Evolutionary conservation across 53 echinoderm and acorn worm genomes (phyloP).

Genomic region (Patiria pectinifera): DNA sequence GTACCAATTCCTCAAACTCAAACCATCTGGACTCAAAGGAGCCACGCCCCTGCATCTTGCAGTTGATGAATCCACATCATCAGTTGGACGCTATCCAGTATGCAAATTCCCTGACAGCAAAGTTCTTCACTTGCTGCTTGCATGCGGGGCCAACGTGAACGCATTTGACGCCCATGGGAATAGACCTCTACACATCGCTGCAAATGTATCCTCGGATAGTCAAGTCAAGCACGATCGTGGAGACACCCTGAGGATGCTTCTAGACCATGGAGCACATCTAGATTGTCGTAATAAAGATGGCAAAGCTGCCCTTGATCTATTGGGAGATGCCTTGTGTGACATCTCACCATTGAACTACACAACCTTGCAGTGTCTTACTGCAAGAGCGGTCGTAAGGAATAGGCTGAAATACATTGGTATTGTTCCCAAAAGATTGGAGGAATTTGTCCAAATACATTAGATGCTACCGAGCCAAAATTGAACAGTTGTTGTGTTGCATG

Average conservation of each 20-base stretch:
- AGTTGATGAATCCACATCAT: slow-evolving; percentile 85
- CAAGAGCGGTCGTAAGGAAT: slow-evolving; percentile 76
- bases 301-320: slow-evolving; percentile 78
- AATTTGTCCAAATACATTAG: slow-evolving; percentile 85
- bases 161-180: slow-evolving; percentile 75
- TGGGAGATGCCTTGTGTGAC: slow-evolving; percentile 75
- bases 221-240: slow-evolving; percentile 60
- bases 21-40: slow-evolving; percentile 74
- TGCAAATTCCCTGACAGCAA: slow-evolving; percentile 87
- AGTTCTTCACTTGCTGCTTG: slow-evolving; percentile 82
- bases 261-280: slow-evolving; percentile 87
- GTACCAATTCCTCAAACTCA: slow-evolving; percentile 81
- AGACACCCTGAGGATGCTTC: slow-evolving; percentile 75
- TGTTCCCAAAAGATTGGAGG: slow-evolving; percentile 88
- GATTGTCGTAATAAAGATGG: slow-evolving; percentile 80
- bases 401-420: slow-evolving; percentile 77
- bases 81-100: slow-evolving; percentile 97
- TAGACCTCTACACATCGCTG: slow-evolving; percentile 84
- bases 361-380: slow-evolving; percentile 86
- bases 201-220: slow-evolving; percentile 54
- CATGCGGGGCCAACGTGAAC: slow-evolving; percentile 86
- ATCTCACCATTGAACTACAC: slow-evolving; percentile 88
- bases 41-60: slow-evolving; percentile 85
- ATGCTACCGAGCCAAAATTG: not conserved
- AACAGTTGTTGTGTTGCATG: not conserved